Conservation (phyloP, 2,113 vertebrate species). For the Pseudorectes ferrugineus region DNA sequence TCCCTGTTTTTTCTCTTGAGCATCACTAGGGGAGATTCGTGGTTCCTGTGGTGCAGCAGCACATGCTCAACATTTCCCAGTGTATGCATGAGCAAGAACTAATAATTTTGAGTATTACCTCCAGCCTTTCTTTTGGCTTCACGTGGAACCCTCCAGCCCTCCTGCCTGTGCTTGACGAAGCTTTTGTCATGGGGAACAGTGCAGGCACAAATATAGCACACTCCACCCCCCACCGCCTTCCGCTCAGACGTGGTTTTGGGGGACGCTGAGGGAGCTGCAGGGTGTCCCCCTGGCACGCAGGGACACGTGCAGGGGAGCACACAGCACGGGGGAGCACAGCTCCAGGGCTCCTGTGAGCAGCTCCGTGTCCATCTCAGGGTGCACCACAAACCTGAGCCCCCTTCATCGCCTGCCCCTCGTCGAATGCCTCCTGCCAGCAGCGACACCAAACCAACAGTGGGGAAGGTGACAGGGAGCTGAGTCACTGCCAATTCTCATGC, state of each 20-base stretch:
- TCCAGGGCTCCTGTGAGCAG: background rate
- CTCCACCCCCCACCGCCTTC: fast-evolving
- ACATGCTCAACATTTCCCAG: fast-evolving
- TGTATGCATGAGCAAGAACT: background rate
- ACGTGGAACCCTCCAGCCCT: background rate
- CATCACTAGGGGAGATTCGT: background rate
- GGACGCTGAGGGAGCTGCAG: background rate
- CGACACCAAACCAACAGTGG: background rate
- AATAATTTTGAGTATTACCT: background rate
- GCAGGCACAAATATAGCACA: background rate
- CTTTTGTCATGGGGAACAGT: background rate
- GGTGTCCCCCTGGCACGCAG: fast-evolving
- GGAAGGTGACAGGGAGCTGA: background rate
- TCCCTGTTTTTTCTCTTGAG: background rate
- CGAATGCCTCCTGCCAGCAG: fast-evolving
- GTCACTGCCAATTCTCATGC: background rate
- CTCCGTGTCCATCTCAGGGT: fast-evolving
- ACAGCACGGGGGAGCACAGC: fast-evolving
- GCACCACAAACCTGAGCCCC: background rate
- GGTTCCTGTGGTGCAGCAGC: background rate
- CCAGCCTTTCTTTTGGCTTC: background rate
- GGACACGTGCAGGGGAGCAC: fast-evolving
- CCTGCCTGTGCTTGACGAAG: background rate
- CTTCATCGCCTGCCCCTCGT: fast-evolving
- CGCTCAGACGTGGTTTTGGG: background rate